These are phyloP conservation scores for Oopsacas minuta DNA, from an alignment of 37 sponge, comb jelly and placozoan genomes.

Conservation along the genomic window DNA sequence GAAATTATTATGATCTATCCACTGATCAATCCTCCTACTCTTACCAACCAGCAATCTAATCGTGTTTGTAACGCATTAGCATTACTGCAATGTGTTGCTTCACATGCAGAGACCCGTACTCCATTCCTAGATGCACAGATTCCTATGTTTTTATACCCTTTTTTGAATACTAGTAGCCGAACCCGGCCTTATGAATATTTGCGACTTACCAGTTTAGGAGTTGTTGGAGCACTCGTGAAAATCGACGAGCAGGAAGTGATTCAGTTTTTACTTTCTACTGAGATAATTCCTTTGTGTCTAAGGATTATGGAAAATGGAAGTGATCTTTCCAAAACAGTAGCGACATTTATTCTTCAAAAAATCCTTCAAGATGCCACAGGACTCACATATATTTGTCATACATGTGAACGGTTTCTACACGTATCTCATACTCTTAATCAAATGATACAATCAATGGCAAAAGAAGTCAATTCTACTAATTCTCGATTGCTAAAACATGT, in stretches of 20 bases:
- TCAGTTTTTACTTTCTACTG: conserved; percentile 86
- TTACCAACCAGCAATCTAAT: conserved; percentile 89
- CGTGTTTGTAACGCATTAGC: conserved; percentile 97
- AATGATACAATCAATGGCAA: conserved; percentile 74
- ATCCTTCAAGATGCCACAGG: conserved; percentile 91
- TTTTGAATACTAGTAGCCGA: conserved; percentile 87
- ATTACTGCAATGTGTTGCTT: conserved; percentile 91
- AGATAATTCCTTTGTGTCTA: conserved; percentile 90
- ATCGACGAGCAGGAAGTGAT: conserved; percentile 96
- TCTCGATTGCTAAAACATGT: conserved; percentile 86
- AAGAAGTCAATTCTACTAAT: conserved; percentile 58
- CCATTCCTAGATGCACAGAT: conserved; percentile 81
- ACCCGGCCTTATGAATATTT: conserved; percentile 89
- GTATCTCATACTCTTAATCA: conserved; percentile 50
- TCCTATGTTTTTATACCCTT: conserved; percentile 88
- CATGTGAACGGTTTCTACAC: conserved; percentile 89
- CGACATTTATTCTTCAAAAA: conserved; percentile 95
- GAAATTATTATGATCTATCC: conserved; percentile 93
- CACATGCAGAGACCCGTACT: conserved; percentile 87
- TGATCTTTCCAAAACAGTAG: conserved; percentile 89
- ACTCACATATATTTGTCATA: conserved; percentile 92
- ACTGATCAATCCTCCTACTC: conserved; percentile 81
- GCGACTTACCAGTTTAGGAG: conserved; percentile 86
- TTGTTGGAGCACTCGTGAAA: conserved; percentile 96
- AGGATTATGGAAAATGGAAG: conserved; percentile 94